These are phyloP conservation scores for Phenacoccus solenopsis DNA, from an alignment of 1,140 invertebrate species.

Conservation along the genomic window DNA sequence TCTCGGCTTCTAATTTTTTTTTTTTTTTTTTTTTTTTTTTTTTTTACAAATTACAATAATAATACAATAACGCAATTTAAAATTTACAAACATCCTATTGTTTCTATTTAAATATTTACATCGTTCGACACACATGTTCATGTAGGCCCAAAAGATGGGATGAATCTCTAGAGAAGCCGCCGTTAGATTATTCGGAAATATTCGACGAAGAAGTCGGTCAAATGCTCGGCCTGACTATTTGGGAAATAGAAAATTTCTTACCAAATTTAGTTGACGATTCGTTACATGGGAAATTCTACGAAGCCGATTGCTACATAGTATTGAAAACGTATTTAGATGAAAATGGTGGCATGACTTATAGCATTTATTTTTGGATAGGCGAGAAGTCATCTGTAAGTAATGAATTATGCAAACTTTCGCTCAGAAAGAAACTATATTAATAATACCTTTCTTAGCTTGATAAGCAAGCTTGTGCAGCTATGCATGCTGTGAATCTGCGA, in stretches of 20 bases:
- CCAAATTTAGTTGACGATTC: slow-evolving; percentile 59
- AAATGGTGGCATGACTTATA: slow-evolving; percentile 11
- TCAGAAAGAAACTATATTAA: too few relatives aligned
- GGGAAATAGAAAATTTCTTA: slow-evolving; percentile 99
- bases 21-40: slow-evolving; percentile 6
- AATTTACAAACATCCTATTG: slow-evolving; percentile 16
- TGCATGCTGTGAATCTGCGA: slow-evolving; percentile 95
- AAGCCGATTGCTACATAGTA: slow-evolving; percentile 98
- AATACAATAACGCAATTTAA: slow-evolving; percentile 8
- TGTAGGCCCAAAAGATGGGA: slow-evolving; percentile 77
- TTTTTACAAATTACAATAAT: not conserved
- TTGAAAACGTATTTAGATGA: slow-evolving; percentile 84
- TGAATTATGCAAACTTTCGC: slow-evolving; percentile 4
- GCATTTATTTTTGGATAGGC: slow-evolving; percentile 98
- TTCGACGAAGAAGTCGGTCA: slow-evolving; percentile 97
- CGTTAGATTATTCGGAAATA: slow-evolving; percentile 97
- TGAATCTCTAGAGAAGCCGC: slow-evolving; percentile 86
- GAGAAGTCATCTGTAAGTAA: slow-evolving; percentile 74
- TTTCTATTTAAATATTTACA: slow-evolving; percentile 5
- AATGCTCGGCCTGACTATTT: slow-evolving; percentile 71
- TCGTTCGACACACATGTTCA: slow-evolving; percentile 15
- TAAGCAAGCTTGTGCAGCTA: slow-evolving; percentile 96
- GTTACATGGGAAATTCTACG: slow-evolving; percentile 95
- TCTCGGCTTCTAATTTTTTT: too few relatives aligned
- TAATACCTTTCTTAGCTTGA: slow-evolving; percentile 56